Evolutionary conservation across 2,113 vertebrate genomes (phyloP).

Genomic region (Polyodon spathula): DNA sequence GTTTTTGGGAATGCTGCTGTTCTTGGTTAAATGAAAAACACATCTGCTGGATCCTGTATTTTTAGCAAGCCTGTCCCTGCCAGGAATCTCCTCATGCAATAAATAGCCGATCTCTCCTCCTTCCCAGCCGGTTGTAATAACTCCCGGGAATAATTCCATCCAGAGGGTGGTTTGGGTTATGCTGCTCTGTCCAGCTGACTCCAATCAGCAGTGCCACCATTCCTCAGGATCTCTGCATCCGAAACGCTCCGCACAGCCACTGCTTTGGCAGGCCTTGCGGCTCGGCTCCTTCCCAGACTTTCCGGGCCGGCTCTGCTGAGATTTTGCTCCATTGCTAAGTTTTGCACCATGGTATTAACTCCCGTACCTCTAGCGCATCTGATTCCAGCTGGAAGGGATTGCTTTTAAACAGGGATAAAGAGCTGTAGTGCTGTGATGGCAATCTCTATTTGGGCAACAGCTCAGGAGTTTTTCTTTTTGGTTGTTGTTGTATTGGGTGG

Average conservation of each 20-base stretch:
- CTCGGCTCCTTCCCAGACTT: not conserved
- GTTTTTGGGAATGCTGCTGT: conserved; percentile 6
- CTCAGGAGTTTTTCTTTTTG: no score
- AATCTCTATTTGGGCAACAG: no score
- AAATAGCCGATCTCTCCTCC: conserved; percentile 18
- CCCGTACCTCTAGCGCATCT: no score
- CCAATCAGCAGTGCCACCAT: conserved; percentile 19
- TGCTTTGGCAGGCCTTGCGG: not conserved
- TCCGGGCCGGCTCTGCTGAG: not conserved
- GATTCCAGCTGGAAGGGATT: no score
- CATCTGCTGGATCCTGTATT: conserved; percentile 31
- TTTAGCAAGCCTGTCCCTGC: conserved; percentile 28
- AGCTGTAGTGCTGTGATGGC: no score
- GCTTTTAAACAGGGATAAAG: no score
- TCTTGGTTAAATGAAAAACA: conserved; percentile 19
- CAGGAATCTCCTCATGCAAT: conserved; percentile 26
- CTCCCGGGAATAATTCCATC: conserved; percentile 32
- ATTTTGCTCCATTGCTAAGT: not conserved
- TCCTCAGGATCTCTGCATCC: conserved; percentile 13
- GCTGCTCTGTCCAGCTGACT: conserved; percentile 41
- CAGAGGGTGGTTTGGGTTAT: conserved; percentile 40
- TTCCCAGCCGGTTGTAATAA: conserved; percentile 32
- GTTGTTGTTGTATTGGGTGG: no score
- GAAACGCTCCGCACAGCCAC: not conserved
- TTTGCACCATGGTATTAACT: no score